Conservation (phyloP, 2,797 vertebrate genomes). For the Psittacula derbiana region DNA sequence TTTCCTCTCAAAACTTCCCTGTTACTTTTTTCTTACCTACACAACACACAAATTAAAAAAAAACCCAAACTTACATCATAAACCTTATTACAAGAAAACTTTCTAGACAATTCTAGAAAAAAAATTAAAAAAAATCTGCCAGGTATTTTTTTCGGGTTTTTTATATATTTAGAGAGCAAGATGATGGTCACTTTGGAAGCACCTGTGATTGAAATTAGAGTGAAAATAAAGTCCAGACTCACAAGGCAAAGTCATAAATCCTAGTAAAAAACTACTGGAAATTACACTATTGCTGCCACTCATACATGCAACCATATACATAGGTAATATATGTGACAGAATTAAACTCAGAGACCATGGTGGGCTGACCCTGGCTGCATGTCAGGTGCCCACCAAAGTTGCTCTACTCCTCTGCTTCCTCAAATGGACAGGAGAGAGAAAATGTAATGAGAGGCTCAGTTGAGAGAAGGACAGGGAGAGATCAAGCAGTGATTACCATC, state of each 20-base stretch:
- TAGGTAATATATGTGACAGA: background rate
- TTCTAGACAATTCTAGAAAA: background rate
- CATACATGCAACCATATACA: background rate
- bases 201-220: background rate
- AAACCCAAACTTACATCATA: background rate
- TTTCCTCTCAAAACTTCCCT: background rate
- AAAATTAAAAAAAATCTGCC: rapidly evolving
- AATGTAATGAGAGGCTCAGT: rapidly evolving
- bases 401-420: background rate
- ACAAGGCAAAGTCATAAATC: background rate
- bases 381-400: background rate
- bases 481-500: background rate
- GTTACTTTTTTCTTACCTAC: background rate
- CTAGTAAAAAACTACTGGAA: background rate
- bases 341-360: background rate
- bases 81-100: background rate
- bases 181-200: background rate
- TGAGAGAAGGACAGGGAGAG: background rate
- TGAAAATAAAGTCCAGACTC: background rate
- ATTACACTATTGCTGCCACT: background rate
- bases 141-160: background rate
- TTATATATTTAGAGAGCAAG: background rate
- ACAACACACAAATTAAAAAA: background rate
- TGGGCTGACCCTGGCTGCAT: background rate
- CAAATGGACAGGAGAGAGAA: background rate